Percentiles rank a stretch among this genome's conserved stretches.
Conservation (phyloP, 2,888 invertebrate species). For the Drosophila demipolita region DNA sequence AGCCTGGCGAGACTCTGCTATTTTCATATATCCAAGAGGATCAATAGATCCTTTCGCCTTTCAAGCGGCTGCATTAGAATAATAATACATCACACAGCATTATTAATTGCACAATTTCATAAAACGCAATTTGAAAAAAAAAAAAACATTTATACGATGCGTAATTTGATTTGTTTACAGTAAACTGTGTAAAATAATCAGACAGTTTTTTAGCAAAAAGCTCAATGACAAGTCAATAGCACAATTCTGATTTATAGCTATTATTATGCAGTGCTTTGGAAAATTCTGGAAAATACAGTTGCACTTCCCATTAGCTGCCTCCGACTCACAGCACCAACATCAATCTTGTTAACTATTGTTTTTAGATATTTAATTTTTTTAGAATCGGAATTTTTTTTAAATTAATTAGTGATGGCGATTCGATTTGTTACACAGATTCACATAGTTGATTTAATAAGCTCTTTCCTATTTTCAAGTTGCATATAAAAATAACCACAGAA, state of each 20-base stretch:
- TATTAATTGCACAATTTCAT: background rate
- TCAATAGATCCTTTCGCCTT: too few relatives aligned
- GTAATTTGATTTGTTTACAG: too few relatives aligned
- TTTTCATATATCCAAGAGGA: too few relatives aligned
- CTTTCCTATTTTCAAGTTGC: constrained; percentile 9
- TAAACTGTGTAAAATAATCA: too few relatives aligned
- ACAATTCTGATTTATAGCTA: background rate
- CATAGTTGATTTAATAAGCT: background rate
- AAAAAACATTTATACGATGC: too few relatives aligned
- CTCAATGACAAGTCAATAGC: too few relatives aligned
- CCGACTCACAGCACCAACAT: constrained; percentile 45
- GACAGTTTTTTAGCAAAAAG: too few relatives aligned
- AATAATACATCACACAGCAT: too few relatives aligned
- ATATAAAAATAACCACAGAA: constrained; percentile 36
- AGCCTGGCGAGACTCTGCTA: too few relatives aligned
- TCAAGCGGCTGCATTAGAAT: too few relatives aligned
- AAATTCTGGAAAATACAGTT: constrained; percentile 78
- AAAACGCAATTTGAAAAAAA: too few relatives aligned
- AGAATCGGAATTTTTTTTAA: constrained; percentile 13
- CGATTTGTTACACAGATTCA: background rate
- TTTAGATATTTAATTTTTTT: constrained; percentile 17
- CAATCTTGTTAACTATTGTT: constrained; percentile 52
- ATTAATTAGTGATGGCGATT: background rate
- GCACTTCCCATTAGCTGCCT: constrained; percentile 32
- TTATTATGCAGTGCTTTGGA: constrained; percentile 68